phyloP scores from a whole-genome alignment of 2,113 vertebrate genomes.

The Podiceps cristatus region DNA sequence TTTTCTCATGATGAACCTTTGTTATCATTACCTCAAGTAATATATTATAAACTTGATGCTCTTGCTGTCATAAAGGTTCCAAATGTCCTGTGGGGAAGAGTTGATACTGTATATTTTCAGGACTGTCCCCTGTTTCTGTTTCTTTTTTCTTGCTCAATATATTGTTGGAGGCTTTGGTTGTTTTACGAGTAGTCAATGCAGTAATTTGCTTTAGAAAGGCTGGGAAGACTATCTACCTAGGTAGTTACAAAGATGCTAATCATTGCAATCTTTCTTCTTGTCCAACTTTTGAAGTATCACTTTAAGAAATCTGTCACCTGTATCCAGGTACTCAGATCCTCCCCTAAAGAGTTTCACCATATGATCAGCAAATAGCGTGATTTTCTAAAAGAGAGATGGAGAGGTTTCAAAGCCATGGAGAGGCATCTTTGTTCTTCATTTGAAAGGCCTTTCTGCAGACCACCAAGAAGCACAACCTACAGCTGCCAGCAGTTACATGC shows the following conservation, averaged over 20 bases:
- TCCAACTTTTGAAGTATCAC: background rate
- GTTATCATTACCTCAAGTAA: background rate
- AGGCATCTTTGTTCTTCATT: background rate
- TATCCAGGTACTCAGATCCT: background rate
- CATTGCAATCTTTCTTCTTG: background rate
- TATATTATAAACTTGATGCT: background rate
- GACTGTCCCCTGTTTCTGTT: background rate
- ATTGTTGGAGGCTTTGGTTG: background rate
- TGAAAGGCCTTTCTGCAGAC: background rate
- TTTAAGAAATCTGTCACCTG: background rate
- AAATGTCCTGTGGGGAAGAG: background rate
- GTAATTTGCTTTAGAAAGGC: conserved; percentile 32
- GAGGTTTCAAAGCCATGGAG: background rate
- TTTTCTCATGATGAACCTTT: background rate
- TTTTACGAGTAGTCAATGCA: background rate
- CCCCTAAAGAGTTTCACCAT: background rate
- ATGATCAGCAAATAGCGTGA: background rate
- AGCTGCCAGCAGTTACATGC: background rate
- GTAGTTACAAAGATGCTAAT: background rate
- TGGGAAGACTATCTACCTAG: background rate
- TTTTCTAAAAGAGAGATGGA: background rate
- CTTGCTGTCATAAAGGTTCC: background rate
- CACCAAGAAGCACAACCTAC: background rate
- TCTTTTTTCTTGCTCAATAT: conserved; percentile 29
- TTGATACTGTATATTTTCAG: background rate